A percentile compares a stretch with the other conserved stretches of the same genome.
phyloP scores from a whole-genome alignment of 2,797 vertebrate species.

The Knipowitschia caucasica region DNA sequence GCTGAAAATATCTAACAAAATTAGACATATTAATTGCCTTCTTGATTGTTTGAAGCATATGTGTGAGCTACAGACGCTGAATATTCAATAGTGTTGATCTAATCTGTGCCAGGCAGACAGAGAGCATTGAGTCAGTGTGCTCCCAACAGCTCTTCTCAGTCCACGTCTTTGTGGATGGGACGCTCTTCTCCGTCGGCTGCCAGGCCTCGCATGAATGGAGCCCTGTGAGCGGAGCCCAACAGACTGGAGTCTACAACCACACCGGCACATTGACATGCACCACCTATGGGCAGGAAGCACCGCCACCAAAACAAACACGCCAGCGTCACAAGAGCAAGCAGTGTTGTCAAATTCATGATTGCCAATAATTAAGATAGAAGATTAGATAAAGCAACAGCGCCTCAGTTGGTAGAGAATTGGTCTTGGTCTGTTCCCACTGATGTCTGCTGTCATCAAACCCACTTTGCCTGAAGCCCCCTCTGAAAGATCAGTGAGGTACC shows the following conservation, averaged over 20 bases:
- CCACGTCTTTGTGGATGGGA: constrained; percentile 62
- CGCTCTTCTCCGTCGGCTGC: constrained; percentile 61
- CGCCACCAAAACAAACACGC: constrained; percentile 51
- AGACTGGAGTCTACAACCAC: constrained; percentile 21
- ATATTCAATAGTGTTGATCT: constrained; percentile 76
- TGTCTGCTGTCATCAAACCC: no score
- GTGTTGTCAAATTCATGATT: neutral
- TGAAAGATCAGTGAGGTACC: no score
- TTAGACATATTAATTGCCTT: neutral
- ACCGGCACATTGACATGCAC: constrained; percentile 47
- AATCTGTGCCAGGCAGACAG: constrained; percentile 75
- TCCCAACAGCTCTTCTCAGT: constrained; percentile 69
- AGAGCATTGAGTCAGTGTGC: constrained; percentile 72
- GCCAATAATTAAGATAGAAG: neutral
- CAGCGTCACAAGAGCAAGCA: neutral
- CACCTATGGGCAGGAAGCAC: constrained; percentile 40
- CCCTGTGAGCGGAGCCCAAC: constrained; percentile 58
- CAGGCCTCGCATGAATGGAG: constrained; percentile 72
- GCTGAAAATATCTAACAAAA: no score
- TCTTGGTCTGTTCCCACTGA: no score
- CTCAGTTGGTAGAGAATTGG: no score
- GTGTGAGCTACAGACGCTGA: constrained; percentile 44
- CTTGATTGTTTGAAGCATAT: constrained; percentile 12
- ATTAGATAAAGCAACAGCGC: no score
- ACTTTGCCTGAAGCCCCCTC: no score